phyloP scores from a whole-genome alignment of 2,888 invertebrate species.

The Periphyllus acericola region DNA sequence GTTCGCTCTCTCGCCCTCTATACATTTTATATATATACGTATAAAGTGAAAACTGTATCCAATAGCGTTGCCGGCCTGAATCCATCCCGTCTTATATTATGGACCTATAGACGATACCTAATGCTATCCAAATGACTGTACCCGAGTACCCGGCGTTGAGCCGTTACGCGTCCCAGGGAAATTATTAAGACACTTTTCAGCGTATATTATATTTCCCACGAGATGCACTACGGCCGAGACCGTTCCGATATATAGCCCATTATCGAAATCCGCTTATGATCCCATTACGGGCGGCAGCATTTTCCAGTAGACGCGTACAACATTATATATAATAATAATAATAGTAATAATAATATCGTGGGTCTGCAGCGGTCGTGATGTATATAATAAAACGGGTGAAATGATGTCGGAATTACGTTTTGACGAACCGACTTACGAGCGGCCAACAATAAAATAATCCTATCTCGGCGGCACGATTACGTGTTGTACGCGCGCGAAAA shows the following conservation, averaged over 20 bases:
- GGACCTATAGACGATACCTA: slow-evolving; percentile 30
- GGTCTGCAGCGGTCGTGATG: background rate
- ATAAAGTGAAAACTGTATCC: slow-evolving; percentile 34
- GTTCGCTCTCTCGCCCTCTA: background rate
- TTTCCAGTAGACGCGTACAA: slow-evolving; percentile 19
- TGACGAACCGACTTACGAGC: background rate
- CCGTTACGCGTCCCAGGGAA: slow-evolving; percentile 50
- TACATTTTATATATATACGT: background rate
- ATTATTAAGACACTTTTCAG: slow-evolving; percentile 57
- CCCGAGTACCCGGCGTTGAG: slow-evolving; percentile 8
- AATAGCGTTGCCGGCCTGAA: slow-evolving; percentile 8
- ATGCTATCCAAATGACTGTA: slow-evolving; percentile 49
- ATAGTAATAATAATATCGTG: background rate
- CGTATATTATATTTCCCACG: slow-evolving; percentile 55
- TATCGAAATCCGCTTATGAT: slow-evolving; percentile 57
- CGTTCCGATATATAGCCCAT: slow-evolving; percentile 9
- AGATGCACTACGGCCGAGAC: slow-evolving; percentile 6
- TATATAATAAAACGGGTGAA: slow-evolving; percentile 4
- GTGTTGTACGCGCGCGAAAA: background rate
- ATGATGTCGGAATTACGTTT: background rate
- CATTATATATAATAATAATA: too few species aligned
- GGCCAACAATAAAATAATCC: background rate
- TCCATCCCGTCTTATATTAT: background rate
- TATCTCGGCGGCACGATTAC: background rate
- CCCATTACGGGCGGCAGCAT: slow-evolving; percentile 18